These are phyloP conservation scores for Cyrtodaria siliqua DNA, from an alignment of 2,888 invertebrate genomes.

Conservation along the genomic window DNA sequence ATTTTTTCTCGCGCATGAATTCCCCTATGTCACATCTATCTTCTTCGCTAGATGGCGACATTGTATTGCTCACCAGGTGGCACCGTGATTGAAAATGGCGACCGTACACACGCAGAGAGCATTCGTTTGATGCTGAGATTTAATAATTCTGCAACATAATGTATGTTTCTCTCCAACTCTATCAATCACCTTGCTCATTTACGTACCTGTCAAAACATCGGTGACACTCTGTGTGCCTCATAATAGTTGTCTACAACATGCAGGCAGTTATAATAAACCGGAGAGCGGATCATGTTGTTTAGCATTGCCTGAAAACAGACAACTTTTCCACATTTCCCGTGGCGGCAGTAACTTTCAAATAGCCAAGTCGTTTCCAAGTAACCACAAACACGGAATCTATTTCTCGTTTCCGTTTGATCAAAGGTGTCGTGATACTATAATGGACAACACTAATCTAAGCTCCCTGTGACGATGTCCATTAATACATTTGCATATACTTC, in stretches of 20 bases:
- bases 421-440: no score
- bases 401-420: no score
- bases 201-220: conserved; percentile 57
- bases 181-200: conserved; percentile 60
- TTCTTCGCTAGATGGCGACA: conserved; percentile 54
- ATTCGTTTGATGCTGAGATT: conserved; percentile 62
- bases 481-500: no score
- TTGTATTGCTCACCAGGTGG: conserved; percentile 46
- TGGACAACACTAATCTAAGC: no score
- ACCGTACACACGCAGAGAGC: conserved; percentile 50
- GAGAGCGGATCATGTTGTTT: conserved; percentile 26
- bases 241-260: conserved; percentile 46
- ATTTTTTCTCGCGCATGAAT: conserved; percentile 58
- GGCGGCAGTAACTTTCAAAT: conserved; percentile 22
- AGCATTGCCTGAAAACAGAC: conserved; percentile 28
- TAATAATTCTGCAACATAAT: conserved; percentile 58
- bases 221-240: conserved; percentile 33
- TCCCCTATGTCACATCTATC: conserved; percentile 64
- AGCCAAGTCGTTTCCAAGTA: no score
- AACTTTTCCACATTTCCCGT: conserved; percentile 36
- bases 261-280: conserved; percentile 40
- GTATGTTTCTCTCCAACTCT: conserved; percentile 38
- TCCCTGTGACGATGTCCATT: no score
- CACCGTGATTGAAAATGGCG: conserved; percentile 61
- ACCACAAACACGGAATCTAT: no score